Evolutionary conservation across 2,113 vertebrate genomes (phyloP), one percentile per base, ranked within the genome.

Genomic region (Sebastes fasciatus): DNA sequence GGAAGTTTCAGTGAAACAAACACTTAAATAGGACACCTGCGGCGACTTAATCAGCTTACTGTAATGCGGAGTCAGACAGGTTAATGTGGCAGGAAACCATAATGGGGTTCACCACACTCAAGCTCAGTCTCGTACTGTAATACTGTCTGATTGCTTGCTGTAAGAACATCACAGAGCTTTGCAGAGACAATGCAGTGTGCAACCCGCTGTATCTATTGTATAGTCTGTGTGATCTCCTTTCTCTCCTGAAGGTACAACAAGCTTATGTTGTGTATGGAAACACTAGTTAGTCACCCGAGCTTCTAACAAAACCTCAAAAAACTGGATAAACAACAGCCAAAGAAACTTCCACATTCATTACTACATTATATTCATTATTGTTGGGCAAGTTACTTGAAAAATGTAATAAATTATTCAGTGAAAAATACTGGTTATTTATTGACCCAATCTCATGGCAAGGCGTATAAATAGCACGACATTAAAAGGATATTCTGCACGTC

Each of bases 21-120:
- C 65, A 74, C 75, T 83, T 77, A 87, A 80, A 88, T 76, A 79
- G 86, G 75, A 89, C 87, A 88, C 83, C 77, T 86, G 82, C 80
- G 67, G 88, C 45, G 83, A 76, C 73, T 69, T 89, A 88, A 91
- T 91, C 83, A 82, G 86, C 86, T 92, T 93, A 90, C 77, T 64
- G 79, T 91, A 89, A 91, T 84, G 51, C 63, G 0, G 74, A 83
- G 85, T 88, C 80, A 90, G 87, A 85, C 87, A 79, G 87, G 84
- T 88, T 84, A 82, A 88, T 88, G 86, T 91, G 67, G 68, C 79
- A 92, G 81, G 80, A 91, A 91, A 86, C 67, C 85, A 80, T 48
- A 61, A 72, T 51, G 67, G 51, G 11, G 64, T 82, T 86, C 57
- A 65, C 73, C 83, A 84, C 74, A 76, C 60, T 72, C 19, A 3